phyloP scores from a whole-genome alignment of 2,113 vertebrate genomes.

The Apeltes quadracus region DNA sequence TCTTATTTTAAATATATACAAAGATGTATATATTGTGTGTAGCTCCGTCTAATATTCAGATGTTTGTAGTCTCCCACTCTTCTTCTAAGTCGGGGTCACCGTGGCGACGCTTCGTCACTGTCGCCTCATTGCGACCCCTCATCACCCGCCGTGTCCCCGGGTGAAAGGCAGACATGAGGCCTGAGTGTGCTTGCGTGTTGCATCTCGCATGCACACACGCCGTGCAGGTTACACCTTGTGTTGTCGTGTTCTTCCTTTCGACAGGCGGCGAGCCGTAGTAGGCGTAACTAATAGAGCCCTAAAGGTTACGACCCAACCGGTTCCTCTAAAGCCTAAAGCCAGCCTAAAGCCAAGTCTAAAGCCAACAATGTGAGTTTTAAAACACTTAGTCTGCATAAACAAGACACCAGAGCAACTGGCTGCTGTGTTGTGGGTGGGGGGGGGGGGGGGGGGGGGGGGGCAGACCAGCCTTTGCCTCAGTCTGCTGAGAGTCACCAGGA shows the following conservation, averaged over 20 bases:
- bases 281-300: too few species aligned
- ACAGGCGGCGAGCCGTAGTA: neutral
- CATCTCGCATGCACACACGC: neutral
- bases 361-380: too few species aligned
- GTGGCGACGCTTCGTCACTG: slow-evolving; percentile 16
- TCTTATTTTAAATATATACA: neutral
- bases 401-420: slow-evolving; percentile 41
- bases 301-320: too few species aligned
- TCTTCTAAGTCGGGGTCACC: neutral
- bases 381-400: slow-evolving; percentile 58
- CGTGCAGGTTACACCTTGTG: neutral
- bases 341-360: too few species aligned
- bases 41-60: slow-evolving; percentile 10
- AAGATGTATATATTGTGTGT: neutral
- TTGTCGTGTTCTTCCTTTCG: neutral
- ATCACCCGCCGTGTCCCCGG: too few species aligned
- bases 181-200: slow-evolving; percentile 24
- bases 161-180: too few species aligned
- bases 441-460: neutral
- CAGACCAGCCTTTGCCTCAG: slow-evolving; percentile 31
- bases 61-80: slow-evolving; percentile 23
- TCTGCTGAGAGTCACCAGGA: slow-evolving; percentile 16
- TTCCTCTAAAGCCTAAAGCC: too few species aligned
- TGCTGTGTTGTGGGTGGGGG: neutral
- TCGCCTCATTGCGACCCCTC: slow-evolving; percentile 42